These are phyloP conservation scores for Siniperca scherzeri DNA, from an alignment of 2,797 vertebrate species.

Conservation along the genomic window DNA sequence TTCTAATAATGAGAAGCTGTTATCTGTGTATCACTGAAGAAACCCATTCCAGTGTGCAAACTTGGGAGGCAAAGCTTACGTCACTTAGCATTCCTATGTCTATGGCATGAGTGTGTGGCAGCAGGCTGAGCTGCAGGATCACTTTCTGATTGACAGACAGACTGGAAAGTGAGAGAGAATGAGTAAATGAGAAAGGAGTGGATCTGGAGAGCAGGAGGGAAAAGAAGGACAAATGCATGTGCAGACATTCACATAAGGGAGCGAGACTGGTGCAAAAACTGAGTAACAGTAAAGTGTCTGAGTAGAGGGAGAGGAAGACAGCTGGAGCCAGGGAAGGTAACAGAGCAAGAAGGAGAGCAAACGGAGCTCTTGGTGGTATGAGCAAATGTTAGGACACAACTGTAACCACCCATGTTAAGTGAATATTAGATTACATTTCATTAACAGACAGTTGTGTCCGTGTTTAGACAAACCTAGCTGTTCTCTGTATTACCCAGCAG, in stretches of 20 bases:
- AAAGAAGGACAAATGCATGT: not conserved
- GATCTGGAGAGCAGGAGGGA: not conserved
- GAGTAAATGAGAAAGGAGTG: not conserved
- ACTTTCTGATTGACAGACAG: not conserved
- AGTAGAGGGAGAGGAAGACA: not conserved
- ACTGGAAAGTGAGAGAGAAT: not conserved
- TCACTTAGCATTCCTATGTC: not conserved
- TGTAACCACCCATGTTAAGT: not conserved
- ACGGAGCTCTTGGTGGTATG: not conserved
- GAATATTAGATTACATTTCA: constrained; percentile 18
- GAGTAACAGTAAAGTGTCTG: too few relatives aligned
- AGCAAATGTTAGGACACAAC: constrained; percentile 15
- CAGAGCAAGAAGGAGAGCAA: constrained; percentile 55
- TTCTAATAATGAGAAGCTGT: constrained; percentile 6
- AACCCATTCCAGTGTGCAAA: not conserved
- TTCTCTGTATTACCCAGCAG: constrained; percentile 64
- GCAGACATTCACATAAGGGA: too few relatives aligned
- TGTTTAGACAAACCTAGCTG: constrained; percentile 3
- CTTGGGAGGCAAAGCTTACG: not conserved
- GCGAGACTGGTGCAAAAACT: not conserved
- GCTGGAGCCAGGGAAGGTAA: constrained; percentile 53
- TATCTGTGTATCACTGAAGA: not conserved
- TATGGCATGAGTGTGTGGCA: not conserved
- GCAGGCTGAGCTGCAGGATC: not conserved
- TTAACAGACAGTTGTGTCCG: constrained; percentile 14